Base-by-base conservation (phyloP, 2,797 vertebrate genomes). In the Peromyscus aztecus region DNA sequence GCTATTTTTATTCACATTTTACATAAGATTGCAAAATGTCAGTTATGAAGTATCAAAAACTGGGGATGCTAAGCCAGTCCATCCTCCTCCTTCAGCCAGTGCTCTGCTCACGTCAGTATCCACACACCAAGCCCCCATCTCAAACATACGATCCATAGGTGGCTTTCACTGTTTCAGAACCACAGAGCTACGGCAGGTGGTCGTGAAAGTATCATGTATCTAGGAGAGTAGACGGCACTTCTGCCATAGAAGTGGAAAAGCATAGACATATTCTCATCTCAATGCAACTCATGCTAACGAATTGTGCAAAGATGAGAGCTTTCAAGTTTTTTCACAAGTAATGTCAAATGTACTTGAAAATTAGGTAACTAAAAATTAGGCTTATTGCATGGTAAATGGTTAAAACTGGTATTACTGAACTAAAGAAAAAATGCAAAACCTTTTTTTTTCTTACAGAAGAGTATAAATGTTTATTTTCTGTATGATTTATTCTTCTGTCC, bases 401-500 rank as follows among this genome's bases (percentile, higher is more conserved):
- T 96, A 95, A 97, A 96, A 92, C 59, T 89, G 61, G 16, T 86
- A 1, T 93, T 92, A 80, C 94, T 96, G 61, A 91, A 63, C 84
- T 95, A 97, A 98, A 97, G 80, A 98, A 98, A 97, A 92, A 98
- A 93, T 95, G 90, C 94, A 97, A 98, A 98, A 96, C 93, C 94
- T 95, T 89, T 93, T 49, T 0, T 43, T 0, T 96, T 97, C 95
- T 98, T 99, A 99, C 97, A 99, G 98, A 99, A 99, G 98, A 99
- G 98, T 99, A 99, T 99, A 99, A 99, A 99, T 98, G 98, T 99
- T 99, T 99, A 99, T 99, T 99, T 99, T 98, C 97, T 98, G 98
- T 98, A 98, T 98, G 98, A 98, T 99, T 99, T 98, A 98, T 97
- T 98, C 98, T 98, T 96, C 98, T 98, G 98, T 94, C 98, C 98